Base-by-base conservation (phyloP, 2,797 vertebrate genomes). In the Babyrousa celebensis region DNA sequence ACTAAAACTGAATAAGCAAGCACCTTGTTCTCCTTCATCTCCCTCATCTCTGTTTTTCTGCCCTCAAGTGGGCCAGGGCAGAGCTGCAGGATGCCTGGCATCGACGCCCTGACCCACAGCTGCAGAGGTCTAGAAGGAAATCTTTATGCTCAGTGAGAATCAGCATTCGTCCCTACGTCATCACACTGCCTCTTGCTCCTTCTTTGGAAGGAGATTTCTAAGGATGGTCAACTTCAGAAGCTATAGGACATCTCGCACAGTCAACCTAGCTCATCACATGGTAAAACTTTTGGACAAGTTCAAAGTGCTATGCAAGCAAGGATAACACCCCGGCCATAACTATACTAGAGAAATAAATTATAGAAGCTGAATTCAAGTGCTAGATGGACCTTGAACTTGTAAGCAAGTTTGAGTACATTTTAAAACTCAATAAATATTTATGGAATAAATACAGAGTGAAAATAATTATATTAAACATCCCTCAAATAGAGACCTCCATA, bases 381-480 rank as follows among this genome's bases (percentile, higher is more conserved):
- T 83, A 79, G 12, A 25, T 71, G 74, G 85, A 91, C 93, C 95
- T 96, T 97, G 95, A 96, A 95, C 94, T 94, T 94, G 88, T 52
- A 85, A 86, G 65, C 74, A 96, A 97, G 82, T 87, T 74, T 89
- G 72, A 74, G 15, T 89, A 85, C 91, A 91, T 95, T 92, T 97
- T 95, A 77, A 95, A 92, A 95, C 40, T 96, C 79, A 85, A 95
- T 96, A 98, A 93, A 98, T 98, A 97, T 96, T 80, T 95, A 95
- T 97, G 87, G 67, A 77, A 96, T 89, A 95, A 86, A 96, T n/a
- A 89, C 4, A 77, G 29, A 87, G 23, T 71, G n/a, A 84, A 95
- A 96, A 97, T 91, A 97, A 94, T 87, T 74, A 79, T 56, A 94
- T 96, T 95, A 95, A 97, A 95, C 43, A 82, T n/a, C 32, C 67